phyloP scores from a whole-genome alignment of 2,888 invertebrate genomes.

The Eledona agricola region DNA sequence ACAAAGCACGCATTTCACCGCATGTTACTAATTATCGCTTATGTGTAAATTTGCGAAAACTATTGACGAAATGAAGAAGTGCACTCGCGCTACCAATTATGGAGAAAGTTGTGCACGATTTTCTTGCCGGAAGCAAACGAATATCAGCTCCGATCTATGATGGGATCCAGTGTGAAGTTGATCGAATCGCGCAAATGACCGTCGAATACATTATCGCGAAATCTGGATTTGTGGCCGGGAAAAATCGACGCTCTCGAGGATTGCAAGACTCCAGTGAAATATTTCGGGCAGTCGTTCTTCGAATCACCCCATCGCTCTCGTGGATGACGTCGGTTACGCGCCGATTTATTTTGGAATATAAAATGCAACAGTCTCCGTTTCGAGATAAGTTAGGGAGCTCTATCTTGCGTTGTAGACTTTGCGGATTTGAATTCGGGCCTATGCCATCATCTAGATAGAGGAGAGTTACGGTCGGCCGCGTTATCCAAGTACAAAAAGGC shows the following conservation, averaged over 20 bases:
- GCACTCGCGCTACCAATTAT: too few relatives aligned
- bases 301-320: conserved; percentile 14
- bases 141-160: conserved; percentile 24
- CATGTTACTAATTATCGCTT: too few relatives aligned
- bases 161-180: conserved; percentile 10
- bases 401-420: too few relatives aligned
- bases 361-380: conserved; percentile 5
- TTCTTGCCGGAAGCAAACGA: too few relatives aligned
- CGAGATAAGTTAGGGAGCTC: too few relatives aligned
- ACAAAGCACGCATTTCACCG: too few relatives aligned
- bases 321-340: conserved; percentile 7
- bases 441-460: conserved; percentile 32
- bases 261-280: conserved; percentile 7
- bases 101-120: too few relatives aligned
- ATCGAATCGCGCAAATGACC: conserved; percentile 30
- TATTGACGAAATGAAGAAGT: conserved; percentile 26
- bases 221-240: conserved; percentile 20
- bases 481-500: conserved; percentile 32
- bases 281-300: conserved; percentile 8
- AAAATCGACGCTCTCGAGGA: conserved; percentile 21
- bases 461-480: conserved; percentile 30
- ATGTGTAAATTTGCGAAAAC: too few relatives aligned
- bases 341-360: conserved; percentile 10
- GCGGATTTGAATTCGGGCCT: too few relatives aligned
- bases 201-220: conserved; percentile 35